Base-by-base conservation (phyloP, 2,888 invertebrate genomes). In the Hyles lineata region DNA sequence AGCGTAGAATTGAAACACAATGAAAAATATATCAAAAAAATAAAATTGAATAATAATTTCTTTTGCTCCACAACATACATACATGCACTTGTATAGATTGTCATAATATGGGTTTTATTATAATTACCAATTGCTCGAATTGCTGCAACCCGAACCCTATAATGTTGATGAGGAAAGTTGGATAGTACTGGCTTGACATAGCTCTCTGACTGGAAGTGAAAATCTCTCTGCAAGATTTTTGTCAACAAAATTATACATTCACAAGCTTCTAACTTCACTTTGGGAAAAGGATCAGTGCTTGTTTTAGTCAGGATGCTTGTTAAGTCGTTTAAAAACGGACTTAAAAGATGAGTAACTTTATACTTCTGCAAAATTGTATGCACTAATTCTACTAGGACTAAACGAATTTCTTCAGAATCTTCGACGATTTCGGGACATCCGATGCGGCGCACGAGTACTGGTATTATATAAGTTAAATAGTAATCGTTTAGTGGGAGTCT, bases 111-210 rank as follows among this genome's bases (percentile, higher is more conserved):
- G 35, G 1, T 32, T 35, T 58, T 5, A 11, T 29, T 60, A 2
- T 60, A 35, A 35, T 89, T 92, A 95, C 97, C 97, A 76, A 98
- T 95, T 63, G 98, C 96, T 86, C 95, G 95, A 17, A 98, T 92
- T 21, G 97, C 96, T 60, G 96, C 95, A 19, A 97, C 96, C 74
- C 99, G 94, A 61, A 98, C 97, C 90, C 96, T 96, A 74, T 96
- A 97, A 88, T 98, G 98, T 83, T 98, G 98, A 89, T 99, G 98
- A 43, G 95, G 93, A 80, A 98, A 96, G 84, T 97, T 96, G 5
- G 94, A 90, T 61, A 98, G 88, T 0, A 98, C 93, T 0, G 98
- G 97, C 79, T 96, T 96, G 0, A 97, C 95, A 76, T 98, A 95
- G 59, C 91, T 95, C 81, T 98, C 97, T 0, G 97, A 96, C 79